These are phyloP conservation scores for Colletes gigas DNA, from an alignment of 1,140 invertebrate genomes.

Conservation along the genomic window DNA sequence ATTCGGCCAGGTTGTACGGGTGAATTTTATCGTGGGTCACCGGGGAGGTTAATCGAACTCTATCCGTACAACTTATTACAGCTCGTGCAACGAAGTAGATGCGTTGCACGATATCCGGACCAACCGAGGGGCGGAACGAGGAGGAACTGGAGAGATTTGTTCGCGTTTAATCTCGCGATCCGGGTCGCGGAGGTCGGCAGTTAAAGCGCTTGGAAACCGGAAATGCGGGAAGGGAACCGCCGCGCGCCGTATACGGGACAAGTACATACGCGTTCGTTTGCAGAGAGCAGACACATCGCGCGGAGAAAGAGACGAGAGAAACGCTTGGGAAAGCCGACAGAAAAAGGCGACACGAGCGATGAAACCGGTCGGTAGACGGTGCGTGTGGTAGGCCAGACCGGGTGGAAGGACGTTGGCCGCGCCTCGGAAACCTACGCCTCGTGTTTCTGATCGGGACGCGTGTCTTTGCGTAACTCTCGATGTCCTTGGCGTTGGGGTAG, in stretches of 20 bases:
- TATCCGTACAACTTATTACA: constrained; percentile 43
- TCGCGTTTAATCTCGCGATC: constrained; percentile 55
- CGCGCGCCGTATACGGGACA: constrained; percentile 18
- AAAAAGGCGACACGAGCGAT: constrained; percentile 55
- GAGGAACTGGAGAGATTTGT: constrained; percentile 9
- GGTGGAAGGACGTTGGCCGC: constrained; percentile 41
- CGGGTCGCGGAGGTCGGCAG: constrained; percentile 46
- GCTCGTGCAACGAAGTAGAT: constrained; percentile 27
- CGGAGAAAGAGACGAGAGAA: constrained; percentile 36
- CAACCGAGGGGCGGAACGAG: background rate
- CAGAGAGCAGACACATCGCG: background rate
- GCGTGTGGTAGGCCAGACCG: constrained; percentile 27
- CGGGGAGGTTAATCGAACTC: constrained; percentile 43
- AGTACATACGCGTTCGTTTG: constrained; percentile 21
- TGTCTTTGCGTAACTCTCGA: constrained; percentile 13
- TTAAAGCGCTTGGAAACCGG: constrained; percentile 52
- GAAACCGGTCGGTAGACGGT: constrained; percentile 54
- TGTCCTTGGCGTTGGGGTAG: background rate
- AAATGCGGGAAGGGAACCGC: constrained; percentile 43
- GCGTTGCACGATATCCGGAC: constrained; percentile 40
- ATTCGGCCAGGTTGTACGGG: constrained; percentile 13
- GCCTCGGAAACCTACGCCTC: constrained; percentile 22
- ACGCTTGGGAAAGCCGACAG: constrained; percentile 54
- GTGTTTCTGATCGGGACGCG: background rate
- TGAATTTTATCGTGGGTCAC: constrained; percentile 29